phyloP scores from a whole-genome alignment of 64 coral and sea anemone species.

The Anthopleura sola region DNA sequence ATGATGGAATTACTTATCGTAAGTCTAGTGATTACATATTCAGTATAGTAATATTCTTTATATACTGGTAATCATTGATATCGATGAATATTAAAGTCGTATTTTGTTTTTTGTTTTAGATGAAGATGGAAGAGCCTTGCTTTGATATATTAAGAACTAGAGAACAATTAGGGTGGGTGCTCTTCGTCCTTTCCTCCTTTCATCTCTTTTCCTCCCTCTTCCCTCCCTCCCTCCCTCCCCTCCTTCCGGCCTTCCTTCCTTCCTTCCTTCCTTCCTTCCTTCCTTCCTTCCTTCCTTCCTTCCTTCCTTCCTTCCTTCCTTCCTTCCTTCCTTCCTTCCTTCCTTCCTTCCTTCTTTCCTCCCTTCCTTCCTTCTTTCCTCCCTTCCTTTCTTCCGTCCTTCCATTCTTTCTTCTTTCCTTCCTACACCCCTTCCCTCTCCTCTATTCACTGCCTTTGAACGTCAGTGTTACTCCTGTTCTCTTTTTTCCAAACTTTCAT shows the following conservation, averaged over 20 bases:
- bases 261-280: not conserved
- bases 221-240: not conserved
- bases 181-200: not conserved
- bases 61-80: no score
- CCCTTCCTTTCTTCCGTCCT: no score
- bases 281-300: not conserved
- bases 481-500: not conserved
- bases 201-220: no score
- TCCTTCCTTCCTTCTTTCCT: no score
- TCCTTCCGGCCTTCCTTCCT: not conserved
- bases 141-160: slow-evolving; percentile 79
- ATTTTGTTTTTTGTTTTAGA: not conserved
- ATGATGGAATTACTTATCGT: slow-evolving; percentile 70
- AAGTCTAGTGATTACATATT: not conserved
- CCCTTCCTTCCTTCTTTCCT: no score
- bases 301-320: not conserved
- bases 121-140: slow-evolving; percentile 88
- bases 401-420: no score
- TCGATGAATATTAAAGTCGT: not conserved
- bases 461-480: no score
- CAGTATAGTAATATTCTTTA: no score
- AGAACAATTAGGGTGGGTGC: slow-evolving; percentile 77
- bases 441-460: no score
- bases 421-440: no score
- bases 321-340: no score